These are phyloP conservation scores for Panthera leo DNA, from an alignment of 2,113 vertebrate genomes.

Conservation along the genomic window DNA sequence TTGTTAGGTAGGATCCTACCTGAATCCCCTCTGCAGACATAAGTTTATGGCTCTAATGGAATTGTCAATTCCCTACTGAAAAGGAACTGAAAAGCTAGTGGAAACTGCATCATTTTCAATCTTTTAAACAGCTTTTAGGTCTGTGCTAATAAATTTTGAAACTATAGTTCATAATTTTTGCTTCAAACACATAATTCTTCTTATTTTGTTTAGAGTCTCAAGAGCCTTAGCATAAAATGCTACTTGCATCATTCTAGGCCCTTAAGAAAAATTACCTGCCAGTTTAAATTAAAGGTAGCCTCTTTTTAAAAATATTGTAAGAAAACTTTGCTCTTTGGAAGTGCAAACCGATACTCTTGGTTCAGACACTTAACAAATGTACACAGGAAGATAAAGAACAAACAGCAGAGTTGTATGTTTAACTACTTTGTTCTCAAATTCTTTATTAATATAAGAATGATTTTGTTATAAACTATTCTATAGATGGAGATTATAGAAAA, in stretches of 20 bases:
- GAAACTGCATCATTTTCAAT: slow-evolving; percentile 66
- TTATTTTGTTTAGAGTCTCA: slow-evolving; percentile 56
- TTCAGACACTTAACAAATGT: neutral
- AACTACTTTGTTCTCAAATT: neutral
- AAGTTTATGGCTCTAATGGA: slow-evolving; percentile 23
- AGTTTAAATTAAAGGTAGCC: slow-evolving; percentile 64
- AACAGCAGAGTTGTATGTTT: neutral
- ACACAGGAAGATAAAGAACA: neutral
- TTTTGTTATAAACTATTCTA: neutral
- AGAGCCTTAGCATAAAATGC: slow-evolving; percentile 70
- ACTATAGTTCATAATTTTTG: slow-evolving; percentile 61
- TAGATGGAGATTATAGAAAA: neutral
- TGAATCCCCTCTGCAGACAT: neutral
- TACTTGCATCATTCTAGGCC: slow-evolving; percentile 52
- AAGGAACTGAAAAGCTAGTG: slow-evolving; percentile 31
- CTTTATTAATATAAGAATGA: neutral
- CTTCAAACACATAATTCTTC: slow-evolving; percentile 57
- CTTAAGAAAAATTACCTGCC: slow-evolving; percentile 65
- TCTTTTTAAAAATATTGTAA: slow-evolving; percentile 51
- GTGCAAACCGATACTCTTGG: neutral
- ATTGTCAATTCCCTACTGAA: neutral
- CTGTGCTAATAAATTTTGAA: slow-evolving; percentile 64
- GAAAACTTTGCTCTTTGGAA: neutral
- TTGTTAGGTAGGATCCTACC: neutral
- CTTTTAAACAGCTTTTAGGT: slow-evolving; percentile 60